phyloP scores from a whole-genome alignment of 2,797 vertebrate species.

The Crypturellus tataupa region DNA sequence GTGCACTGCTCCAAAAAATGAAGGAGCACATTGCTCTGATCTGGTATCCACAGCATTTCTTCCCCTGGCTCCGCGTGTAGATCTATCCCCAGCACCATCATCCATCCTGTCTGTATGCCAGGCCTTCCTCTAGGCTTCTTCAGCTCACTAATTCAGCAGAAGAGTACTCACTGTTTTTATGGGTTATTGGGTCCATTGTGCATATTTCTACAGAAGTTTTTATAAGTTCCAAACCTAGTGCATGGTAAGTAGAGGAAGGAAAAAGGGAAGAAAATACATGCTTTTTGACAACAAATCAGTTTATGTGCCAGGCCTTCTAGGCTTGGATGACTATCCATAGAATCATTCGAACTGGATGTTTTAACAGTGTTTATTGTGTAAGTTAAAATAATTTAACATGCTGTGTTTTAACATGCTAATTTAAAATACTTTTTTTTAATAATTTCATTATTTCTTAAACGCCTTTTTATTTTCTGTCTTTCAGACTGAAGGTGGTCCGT shows the following conservation, averaged over 20 bases:
- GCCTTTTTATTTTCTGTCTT: conserved; percentile 46
- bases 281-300: neutral
- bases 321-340: no score
- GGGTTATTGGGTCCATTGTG: neutral
- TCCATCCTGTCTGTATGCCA: neutral
- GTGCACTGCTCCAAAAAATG: neutral
- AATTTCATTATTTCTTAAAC: neutral
- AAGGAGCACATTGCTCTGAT: neutral
- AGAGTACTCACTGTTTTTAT: neutral
- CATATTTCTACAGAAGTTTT: neutral
- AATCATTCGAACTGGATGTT: neutral
- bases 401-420: neutral
- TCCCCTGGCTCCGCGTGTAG: fast-evolving
- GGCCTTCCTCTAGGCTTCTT: neutral
- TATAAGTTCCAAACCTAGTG: neutral
- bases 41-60: neutral
- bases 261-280: neutral
- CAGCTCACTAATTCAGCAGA: neutral
- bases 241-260: neutral
- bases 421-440: neutral
- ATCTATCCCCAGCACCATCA: neutral
- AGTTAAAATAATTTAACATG: neutral
- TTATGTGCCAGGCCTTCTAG: neutral
- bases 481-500: conserved; percentile 68
- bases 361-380: neutral